A percentile compares a stretch with the other conserved stretches of the same genome.
Conservation (phyloP, 1,140 invertebrate species). For the Nebria ingens region DNA sequence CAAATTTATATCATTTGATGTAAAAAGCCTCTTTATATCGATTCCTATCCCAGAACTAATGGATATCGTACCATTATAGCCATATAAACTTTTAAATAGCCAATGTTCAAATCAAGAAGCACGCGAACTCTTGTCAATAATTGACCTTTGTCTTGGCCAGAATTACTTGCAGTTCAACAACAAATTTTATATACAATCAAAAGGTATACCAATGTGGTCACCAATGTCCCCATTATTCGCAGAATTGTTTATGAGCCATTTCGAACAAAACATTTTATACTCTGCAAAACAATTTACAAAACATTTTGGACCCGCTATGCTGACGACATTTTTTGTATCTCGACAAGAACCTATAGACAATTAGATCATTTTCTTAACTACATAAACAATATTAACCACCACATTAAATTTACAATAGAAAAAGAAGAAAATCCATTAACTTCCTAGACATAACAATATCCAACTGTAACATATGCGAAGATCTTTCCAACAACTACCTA, state of each 20-base stretch:
- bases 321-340: background rate
- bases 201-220: background rate
- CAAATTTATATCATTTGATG: background rate
- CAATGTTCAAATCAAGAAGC: background rate
- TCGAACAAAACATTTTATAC: background rate
- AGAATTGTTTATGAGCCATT: background rate
- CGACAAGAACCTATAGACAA: background rate
- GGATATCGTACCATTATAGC: background rate
- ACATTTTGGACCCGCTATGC: background rate
- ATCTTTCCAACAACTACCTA: too few species aligned
- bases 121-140: background rate
- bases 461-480: too few species aligned
- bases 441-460: too few species aligned
- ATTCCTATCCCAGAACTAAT: background rate
- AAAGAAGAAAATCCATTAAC: too few species aligned
- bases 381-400: too few species aligned
- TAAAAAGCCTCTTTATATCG: background rate
- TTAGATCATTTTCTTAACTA: constrained; percentile 9
- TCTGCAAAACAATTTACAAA: background rate
- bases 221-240: background rate
- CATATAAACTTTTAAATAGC: background rate
- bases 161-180: background rate
- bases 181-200: background rate
- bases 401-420: too few species aligned
- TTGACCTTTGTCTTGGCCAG: background rate